Percentiles rank a stretch among this genome's conserved stretches.
phyloP scores from a whole-genome alignment of 2,888 invertebrate genomes.

The Merodon equestris region DNA sequence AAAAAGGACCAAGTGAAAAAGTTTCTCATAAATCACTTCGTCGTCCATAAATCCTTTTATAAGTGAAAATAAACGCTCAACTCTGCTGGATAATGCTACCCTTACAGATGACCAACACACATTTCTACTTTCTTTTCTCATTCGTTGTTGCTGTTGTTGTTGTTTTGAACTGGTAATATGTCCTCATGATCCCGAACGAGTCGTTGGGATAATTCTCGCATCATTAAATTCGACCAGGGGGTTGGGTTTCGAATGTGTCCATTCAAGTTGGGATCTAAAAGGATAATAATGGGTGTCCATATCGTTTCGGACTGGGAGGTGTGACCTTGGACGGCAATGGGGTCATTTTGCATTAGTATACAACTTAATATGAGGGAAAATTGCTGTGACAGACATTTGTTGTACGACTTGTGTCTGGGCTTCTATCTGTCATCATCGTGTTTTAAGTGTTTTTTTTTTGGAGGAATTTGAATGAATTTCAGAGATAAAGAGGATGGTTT shows the following conservation, averaged over 20 bases:
- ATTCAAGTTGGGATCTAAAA: constrained; percentile 59
- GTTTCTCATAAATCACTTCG: constrained; percentile 64
- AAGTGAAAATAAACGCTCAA: constrained; percentile 68
- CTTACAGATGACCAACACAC: constrained; percentile 21
- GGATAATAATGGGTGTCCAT: constrained; percentile 65
- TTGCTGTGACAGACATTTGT: no score
- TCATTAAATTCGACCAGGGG: constrained; percentile 68
- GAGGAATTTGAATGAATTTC: no score
- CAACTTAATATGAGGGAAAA: no score
- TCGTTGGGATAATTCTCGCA: constrained; percentile 67
- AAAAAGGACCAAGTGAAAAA: constrained; percentile 62
- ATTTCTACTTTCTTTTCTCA: constrained; percentile 18
- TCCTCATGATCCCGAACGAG: constrained; percentile 54
- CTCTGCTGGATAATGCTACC: constrained; percentile 56
- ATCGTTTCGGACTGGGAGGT: constrained; percentile 34
- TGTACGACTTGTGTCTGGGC: no score
- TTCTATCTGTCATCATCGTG: no score
- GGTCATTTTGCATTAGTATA: constrained; percentile 7
- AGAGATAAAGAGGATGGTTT: no score
- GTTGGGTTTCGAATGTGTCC: constrained; percentile 62
- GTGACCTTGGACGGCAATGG: constrained; percentile 57
- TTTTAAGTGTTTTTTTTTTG: no score
- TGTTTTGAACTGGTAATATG: constrained; percentile 28
- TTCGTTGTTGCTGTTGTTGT: constrained; percentile 11
- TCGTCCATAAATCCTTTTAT: constrained; percentile 66